These are phyloP conservation scores for Microtus oregoni DNA, from an alignment of 2,113 vertebrate genomes.

Conservation along the genomic window DNA sequence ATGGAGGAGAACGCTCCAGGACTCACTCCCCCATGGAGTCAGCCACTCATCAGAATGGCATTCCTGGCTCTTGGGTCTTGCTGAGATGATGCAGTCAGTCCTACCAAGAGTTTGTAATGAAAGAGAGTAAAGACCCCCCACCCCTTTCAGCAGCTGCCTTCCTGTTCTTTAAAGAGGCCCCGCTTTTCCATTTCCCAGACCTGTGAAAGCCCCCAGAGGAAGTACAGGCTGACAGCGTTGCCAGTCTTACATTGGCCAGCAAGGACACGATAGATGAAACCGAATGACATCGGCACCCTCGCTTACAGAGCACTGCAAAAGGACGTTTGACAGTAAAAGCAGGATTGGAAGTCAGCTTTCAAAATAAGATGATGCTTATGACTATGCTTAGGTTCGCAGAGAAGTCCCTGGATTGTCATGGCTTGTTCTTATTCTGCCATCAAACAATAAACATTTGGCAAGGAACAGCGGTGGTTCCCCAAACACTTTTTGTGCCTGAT, in stretches of 20 bases:
- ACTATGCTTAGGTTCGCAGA: background rate
- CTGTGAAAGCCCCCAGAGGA: background rate
- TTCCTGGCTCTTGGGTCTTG: background rate
- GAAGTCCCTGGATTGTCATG: background rate
- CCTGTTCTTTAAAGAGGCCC: background rate
- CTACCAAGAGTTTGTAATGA: background rate
- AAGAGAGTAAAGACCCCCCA: background rate
- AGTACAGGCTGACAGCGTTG: no score
- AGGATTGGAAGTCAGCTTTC: background rate
- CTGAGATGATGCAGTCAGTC: background rate
- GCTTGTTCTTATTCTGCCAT: background rate
- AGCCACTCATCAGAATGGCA: accelerated
- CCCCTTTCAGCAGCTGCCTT: background rate
- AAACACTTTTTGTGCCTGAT: background rate
- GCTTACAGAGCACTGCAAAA: background rate
- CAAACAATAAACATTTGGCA: background rate
- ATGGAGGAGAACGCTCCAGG: accelerated
- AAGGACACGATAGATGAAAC: background rate
- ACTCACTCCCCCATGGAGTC: accelerated
- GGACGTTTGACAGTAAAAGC: background rate
- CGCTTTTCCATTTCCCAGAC: background rate
- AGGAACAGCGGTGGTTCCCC: background rate
- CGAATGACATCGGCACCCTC: accelerated
- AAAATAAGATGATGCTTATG: background rate
- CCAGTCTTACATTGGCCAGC: background rate